Evolutionary conservation across 2,888 invertebrate genomes (phyloP).

Genomic region (Macaria notata): DNA sequence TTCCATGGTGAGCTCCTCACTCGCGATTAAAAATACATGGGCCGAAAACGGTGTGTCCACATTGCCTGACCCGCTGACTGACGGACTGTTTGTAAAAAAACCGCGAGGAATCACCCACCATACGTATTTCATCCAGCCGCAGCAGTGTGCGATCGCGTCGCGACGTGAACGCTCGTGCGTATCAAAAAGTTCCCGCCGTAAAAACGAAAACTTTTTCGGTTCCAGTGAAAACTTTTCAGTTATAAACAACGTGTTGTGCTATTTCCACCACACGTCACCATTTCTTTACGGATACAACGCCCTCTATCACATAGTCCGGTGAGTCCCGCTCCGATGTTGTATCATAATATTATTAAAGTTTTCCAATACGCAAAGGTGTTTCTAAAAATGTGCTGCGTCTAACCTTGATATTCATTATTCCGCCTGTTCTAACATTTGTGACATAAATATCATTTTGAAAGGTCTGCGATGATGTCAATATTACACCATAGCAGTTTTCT

Average conservation of each 20-base stretch:
- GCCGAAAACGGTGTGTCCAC: constrained; percentile 47
- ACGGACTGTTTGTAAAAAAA: constrained; percentile 49
- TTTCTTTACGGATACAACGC: constrained; percentile 3
- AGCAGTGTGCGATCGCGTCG: constrained; percentile 57
- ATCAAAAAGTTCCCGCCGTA: constrained; percentile 42
- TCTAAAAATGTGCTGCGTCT: constrained; percentile 14
- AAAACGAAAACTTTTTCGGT: constrained; percentile 40
- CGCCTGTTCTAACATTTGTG: constrained; percentile 17
- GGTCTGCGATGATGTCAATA: constrained; percentile 6
- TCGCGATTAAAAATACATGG: constrained; percentile 50
- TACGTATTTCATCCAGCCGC: background rate
- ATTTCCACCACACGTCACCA: constrained; percentile 10
- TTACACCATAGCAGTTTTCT: constrained; percentile 1
- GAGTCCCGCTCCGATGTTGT: constrained; percentile 8
- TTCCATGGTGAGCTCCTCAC: constrained; percentile 51
- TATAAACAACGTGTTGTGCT: constrained; percentile 45
- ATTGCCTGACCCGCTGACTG: constrained; percentile 37
- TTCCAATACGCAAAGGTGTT: constrained; percentile 13
- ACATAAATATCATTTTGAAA: constrained; percentile 15
- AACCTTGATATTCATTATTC: constrained; percentile 16
- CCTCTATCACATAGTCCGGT: constrained; percentile 4
- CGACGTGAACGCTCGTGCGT: constrained; percentile 48
- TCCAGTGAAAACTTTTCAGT: constrained; percentile 32
- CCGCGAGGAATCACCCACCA: constrained; percentile 21
- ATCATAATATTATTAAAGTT: constrained; percentile 7